A percentile compares a stretch with the other conserved stretches of the same genome.
phyloP scores from a whole-genome alignment of 2,888 invertebrate genomes.

The Gnatocerus cornutus region DNA sequence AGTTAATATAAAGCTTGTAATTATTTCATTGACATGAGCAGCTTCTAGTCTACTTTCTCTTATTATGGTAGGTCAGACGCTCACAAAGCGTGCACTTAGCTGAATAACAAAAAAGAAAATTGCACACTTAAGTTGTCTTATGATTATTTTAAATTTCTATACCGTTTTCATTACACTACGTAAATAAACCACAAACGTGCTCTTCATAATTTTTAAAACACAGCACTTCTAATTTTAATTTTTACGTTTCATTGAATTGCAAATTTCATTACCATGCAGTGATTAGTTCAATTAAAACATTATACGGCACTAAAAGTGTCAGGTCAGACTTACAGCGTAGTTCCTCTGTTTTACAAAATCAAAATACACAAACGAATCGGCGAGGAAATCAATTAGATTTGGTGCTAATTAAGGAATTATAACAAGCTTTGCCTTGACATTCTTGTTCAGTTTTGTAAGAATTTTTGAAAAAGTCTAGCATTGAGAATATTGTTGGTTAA shows the following conservation, averaged over 20 bases:
- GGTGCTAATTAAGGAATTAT: not conserved
- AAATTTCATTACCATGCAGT: slow-evolving; percentile 36
- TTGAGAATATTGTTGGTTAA: slow-evolving; percentile 52
- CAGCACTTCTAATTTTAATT: slow-evolving; percentile 9
- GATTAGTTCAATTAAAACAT: slow-evolving; percentile 25
- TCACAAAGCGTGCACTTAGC: not conserved
- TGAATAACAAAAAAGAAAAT: no score
- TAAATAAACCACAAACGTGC: no score
- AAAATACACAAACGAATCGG: not conserved
- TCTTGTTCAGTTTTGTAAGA: not conserved
- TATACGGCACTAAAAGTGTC: slow-evolving; percentile 5
- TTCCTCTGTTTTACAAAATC: slow-evolving; percentile 9
- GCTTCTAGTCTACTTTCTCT: no score
- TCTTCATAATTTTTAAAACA: no score
- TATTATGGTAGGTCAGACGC: not conserved
- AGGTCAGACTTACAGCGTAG: slow-evolving; percentile 3
- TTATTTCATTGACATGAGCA: no score
- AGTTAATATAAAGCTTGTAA: not conserved
- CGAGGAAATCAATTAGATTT: not conserved
- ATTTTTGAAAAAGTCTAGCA: slow-evolving; percentile 46
- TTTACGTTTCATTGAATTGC: slow-evolving; percentile 29
- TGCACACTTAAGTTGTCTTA: no score
- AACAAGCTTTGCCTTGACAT: not conserved
- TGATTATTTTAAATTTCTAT: no score
- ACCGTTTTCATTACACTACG: no score